phyloP scores from a whole-genome alignment of 2,797 vertebrate genomes.

The Rallus crepitans region DNA sequence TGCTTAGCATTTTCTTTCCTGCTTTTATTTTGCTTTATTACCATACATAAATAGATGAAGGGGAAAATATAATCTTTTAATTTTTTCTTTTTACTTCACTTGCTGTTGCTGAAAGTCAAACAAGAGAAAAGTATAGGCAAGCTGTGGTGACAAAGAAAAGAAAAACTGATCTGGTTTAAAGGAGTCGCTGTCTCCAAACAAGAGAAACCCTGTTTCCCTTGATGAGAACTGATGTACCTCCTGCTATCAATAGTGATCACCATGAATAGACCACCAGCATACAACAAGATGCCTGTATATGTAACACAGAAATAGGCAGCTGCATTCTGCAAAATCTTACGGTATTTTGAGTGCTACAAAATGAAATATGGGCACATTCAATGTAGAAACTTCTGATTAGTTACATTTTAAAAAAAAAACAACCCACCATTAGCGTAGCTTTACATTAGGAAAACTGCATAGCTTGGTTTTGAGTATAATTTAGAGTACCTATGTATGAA shows the following conservation, averaged over 20 bases:
- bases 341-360: neutral
- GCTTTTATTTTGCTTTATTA: neutral
- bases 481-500: neutral
- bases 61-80: neutral
- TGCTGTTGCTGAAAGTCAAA: neutral
- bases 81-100: neutral
- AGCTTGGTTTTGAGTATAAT: neutral
- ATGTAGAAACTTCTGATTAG: neutral
- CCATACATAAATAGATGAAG: neutral
- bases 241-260: rapidly evolving
- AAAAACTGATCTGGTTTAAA: neutral
- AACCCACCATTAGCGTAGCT: neutral
- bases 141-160: neutral
- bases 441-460: neutral
- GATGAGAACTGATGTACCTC: neutral
- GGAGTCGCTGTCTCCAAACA: neutral
- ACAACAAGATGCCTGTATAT: neutral
- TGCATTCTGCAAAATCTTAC: neutral
- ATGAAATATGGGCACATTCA: neutral
- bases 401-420: neutral
- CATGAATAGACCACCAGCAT: neutral
- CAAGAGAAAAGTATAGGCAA: neutral
- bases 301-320: neutral
- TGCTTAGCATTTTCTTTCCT: neutral
- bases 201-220: neutral